Evolutionary conservation across 2,888 invertebrate species (phyloP).

Genomic region (Heliconius aoede): DNA sequence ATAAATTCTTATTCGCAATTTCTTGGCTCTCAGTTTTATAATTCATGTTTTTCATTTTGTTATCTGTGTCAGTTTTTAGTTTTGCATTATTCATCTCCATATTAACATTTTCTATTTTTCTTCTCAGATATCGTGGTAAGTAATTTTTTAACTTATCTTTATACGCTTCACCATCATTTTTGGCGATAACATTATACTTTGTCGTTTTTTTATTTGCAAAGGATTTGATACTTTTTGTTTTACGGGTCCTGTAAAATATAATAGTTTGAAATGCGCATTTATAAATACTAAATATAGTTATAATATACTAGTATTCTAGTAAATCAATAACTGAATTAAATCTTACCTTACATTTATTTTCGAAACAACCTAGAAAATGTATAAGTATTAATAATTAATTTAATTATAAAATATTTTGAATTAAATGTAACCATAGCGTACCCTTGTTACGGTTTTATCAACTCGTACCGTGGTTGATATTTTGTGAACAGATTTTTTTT

Average conservation of each 20-base stretch:
- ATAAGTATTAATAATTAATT: conserved; percentile 10
- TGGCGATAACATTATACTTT: conserved; percentile 9
- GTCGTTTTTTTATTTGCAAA: conserved; percentile 44
- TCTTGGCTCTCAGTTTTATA: conserved; percentile 47
- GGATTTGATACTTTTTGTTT: conserved; percentile 56
- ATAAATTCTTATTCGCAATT: conserved; percentile 57
- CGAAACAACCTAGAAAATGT: conserved; percentile 60
- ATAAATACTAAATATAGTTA: neutral
- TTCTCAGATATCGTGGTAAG: conserved; percentile 57
- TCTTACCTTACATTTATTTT: conserved; percentile 60
- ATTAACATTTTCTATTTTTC: conserved; percentile 28
- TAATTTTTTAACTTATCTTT: conserved; percentile 52
- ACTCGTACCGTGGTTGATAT: neutral
- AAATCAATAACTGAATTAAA: neutral
- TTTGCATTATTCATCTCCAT: conserved; percentile 26
- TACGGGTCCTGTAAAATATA: conserved; percentile 54
- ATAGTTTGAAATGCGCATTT: neutral
- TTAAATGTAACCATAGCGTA: neutral
- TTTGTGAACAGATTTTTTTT: conserved; percentile 3
- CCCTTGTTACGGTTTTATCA: conserved; percentile 14
- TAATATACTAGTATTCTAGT: neutral
- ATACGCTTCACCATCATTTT: conserved; percentile 38
- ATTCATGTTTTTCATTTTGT: conserved; percentile 17
- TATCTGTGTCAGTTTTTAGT: conserved; percentile 16
- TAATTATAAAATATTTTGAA: neutral